A percentile compares a stretch with the other conserved stretches of the same genome.
Conservation (phyloP, 2,797 vertebrate genomes). For the Enteromius viviparus region DNA sequence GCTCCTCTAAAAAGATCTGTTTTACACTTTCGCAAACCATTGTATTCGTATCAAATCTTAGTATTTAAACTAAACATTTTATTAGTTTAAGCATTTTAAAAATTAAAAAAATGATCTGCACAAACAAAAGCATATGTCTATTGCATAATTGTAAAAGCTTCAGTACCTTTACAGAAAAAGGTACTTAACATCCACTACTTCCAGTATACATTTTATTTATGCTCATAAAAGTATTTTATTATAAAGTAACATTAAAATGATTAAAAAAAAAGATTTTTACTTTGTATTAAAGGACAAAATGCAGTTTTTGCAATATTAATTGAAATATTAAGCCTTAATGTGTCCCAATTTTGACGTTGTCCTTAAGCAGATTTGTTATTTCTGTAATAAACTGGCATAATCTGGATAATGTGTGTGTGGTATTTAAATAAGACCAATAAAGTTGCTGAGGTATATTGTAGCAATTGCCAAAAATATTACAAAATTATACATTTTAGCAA, state of each 20-base stretch:
- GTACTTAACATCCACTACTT: background rate
- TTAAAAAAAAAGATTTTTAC: background rate
- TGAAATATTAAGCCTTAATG: background rate
- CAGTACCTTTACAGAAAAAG: background rate
- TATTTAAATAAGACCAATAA: background rate
- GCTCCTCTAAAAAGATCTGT: background rate
- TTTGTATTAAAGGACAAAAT: background rate
- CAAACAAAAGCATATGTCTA: background rate
- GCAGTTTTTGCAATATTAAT: background rate
- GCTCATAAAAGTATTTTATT: background rate
- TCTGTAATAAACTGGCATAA: background rate
- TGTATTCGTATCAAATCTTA: background rate
- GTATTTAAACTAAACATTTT: background rate
- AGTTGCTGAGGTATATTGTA: no score
- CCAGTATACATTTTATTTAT: background rate
- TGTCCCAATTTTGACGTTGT: background rate
- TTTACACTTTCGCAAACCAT: background rate
- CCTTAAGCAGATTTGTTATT: background rate
- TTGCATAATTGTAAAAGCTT: background rate
- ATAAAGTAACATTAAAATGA: background rate
- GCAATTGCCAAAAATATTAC: no score
- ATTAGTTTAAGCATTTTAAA: background rate
- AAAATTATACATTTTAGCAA: no score
- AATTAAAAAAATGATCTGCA: no score
- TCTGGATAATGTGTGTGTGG: background rate